Conservation (phyloP, 2,888 invertebrate species). For the Scaptomyza cyrtandrae region DNA sequence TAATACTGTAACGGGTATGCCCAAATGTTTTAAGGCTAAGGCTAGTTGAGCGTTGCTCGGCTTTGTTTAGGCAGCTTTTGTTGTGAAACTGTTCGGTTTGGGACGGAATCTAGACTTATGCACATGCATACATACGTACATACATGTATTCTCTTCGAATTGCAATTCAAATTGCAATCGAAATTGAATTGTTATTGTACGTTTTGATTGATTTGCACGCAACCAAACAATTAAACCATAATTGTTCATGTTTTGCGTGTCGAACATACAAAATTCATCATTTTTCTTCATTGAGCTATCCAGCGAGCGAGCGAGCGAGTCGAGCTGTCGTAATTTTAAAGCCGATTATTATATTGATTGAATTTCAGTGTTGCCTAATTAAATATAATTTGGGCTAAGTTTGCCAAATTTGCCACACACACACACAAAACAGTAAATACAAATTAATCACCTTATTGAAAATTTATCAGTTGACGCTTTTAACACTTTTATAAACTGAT, state of each 20-base stretch:
- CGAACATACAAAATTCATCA: not conserved
- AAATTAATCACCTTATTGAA: not conserved
- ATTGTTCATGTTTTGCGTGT: slow-evolving; percentile 1
- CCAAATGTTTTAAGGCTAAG: not conserved
- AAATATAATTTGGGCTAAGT: not conserved
- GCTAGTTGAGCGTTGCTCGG: too few relatives aligned
- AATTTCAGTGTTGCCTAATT: not conserved
- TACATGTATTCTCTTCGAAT: not conserved
- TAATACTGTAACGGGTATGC: not conserved
- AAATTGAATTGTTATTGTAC: slow-evolving; percentile 5
- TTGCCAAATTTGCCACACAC: not conserved
- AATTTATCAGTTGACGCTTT: not conserved
- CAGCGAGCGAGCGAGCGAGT: not conserved
- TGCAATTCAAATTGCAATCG: slow-evolving; percentile 3
- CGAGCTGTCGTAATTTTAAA: slow-evolving; percentile 6
- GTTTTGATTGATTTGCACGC: slow-evolving; percentile 10
- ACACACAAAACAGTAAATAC: not conserved
- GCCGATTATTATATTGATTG: not conserved
- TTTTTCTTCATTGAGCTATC: not conserved
- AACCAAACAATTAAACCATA: slow-evolving; percentile 1
- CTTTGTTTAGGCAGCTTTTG: slow-evolving; percentile 1
- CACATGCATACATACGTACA: too few relatives aligned
- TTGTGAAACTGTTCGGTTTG: not conserved
- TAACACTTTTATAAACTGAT: not conserved
- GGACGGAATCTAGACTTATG: not conserved